A percentile compares a stretch with the other conserved stretches of the same genome.
phyloP scores from a whole-genome alignment of 2,888 invertebrate genomes.

The Lepidochrysops patricia region DNA sequence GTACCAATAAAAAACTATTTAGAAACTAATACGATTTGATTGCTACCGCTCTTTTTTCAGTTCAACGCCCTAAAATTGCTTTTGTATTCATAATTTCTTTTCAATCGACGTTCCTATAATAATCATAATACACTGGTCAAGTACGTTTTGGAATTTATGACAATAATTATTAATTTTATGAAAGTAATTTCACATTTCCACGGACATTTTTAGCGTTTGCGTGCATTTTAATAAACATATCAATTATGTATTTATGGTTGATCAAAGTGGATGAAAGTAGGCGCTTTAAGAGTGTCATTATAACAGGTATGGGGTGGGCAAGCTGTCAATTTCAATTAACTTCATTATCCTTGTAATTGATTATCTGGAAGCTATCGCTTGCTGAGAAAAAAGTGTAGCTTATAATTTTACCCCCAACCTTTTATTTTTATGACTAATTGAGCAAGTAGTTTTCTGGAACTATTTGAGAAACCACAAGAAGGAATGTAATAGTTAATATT shows the following conservation, averaged over 20 bases:
- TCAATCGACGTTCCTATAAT: neutral
- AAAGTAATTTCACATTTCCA: slow-evolving; percentile 1
- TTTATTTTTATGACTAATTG: neutral
- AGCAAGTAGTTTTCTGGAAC: neutral
- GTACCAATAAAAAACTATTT: slow-evolving; percentile 32
- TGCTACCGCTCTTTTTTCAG: slow-evolving; percentile 24
- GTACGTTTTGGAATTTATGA: neutral
- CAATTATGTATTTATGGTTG: slow-evolving; percentile 5
- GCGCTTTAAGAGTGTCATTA: slow-evolving; percentile 1
- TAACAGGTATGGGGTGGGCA: neutral
- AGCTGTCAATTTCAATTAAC: slow-evolving; percentile 11
- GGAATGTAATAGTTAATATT: no score
- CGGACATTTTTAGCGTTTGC: neutral
- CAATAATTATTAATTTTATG: neutral
- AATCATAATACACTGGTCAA: neutral
- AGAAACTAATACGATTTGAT: slow-evolving; percentile 30
- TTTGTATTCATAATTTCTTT: slow-evolving; percentile 6
- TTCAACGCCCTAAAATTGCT: slow-evolving; percentile 12
- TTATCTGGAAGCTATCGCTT: slow-evolving; percentile 5
- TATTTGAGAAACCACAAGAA: no score
- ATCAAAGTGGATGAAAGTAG: neutral
- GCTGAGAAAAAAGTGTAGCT: neutral
- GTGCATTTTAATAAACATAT: slow-evolving; percentile 5
- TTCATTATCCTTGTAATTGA: slow-evolving; percentile 7
- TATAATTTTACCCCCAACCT: neutral